Conservation (phyloP, 1,140 invertebrate species). For the Solenopsis invicta region DNA sequence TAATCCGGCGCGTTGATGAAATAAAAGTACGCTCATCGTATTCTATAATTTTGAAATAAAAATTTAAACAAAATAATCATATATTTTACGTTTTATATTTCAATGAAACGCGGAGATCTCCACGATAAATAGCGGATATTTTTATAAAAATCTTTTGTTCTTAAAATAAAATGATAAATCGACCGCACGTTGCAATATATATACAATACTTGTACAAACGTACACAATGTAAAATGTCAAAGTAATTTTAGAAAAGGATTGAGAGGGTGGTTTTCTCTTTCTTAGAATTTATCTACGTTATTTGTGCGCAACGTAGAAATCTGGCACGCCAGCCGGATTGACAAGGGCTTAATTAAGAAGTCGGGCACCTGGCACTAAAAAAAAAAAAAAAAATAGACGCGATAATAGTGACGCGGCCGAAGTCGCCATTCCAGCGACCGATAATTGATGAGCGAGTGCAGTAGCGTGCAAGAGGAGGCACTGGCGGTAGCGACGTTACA, state of each 20-base stretch:
- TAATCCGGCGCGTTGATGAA: neutral
- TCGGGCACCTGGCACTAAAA: constrained; percentile 28
- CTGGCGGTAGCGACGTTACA: constrained; percentile 66
- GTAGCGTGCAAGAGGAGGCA: neutral
- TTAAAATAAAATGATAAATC: neutral
- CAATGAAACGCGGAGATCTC: neutral
- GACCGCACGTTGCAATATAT: neutral
- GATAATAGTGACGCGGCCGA: constrained; percentile 51
- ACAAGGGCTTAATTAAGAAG: constrained; percentile 53
- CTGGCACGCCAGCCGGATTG: constrained; percentile 13
- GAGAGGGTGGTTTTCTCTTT: too few species aligned
- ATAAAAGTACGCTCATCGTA: neutral
- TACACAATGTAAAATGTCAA: neutral
- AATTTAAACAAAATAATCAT: neutral
- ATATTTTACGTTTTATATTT: neutral
- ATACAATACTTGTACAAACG: neutral
- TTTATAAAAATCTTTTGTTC: neutral
- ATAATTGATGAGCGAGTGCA: constrained; percentile 59
- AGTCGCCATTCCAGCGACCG: constrained; percentile 44
- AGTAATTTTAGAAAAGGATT: neutral
- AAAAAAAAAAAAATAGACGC: neutral
- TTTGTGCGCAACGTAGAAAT: neutral
- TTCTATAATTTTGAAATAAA: neutral
- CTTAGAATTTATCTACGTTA: neutral
- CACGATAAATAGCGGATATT: neutral